Conservation (phyloP, 1,140 invertebrate species). For the Lordiphosa mommai region DNA sequence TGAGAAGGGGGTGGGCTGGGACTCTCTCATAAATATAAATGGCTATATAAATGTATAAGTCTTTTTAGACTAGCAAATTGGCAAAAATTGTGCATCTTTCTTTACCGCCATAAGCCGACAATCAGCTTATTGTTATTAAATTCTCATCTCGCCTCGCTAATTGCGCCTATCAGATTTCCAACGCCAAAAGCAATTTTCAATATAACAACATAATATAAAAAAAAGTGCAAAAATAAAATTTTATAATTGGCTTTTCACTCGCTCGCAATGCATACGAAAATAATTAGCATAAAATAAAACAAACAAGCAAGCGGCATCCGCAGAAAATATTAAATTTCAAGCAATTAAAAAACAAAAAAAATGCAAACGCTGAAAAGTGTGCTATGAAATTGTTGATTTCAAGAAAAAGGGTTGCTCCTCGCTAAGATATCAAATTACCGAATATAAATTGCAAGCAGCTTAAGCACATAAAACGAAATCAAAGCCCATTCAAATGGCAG, state of each 20-base stretch:
- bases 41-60: constrained; percentile 43
- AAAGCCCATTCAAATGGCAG: constrained; percentile 52
- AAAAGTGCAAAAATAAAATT: constrained; percentile 66
- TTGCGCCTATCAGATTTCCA: constrained; percentile 65
- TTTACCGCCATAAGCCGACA: constrained; percentile 18
- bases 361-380: constrained; percentile 43
- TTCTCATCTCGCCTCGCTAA: constrained; percentile 44
- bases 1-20: not conserved
- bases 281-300: constrained; percentile 69
- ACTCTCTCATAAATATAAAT: constrained; percentile 69
- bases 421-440: constrained; percentile 55
- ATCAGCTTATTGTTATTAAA: constrained; percentile 57
- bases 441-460: constrained; percentile 61
- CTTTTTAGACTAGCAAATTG: not conserved
- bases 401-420: constrained; percentile 47
- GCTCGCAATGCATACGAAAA: constrained; percentile 53
- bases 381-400: constrained; percentile 34
- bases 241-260: constrained; percentile 69
- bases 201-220: constrained; percentile 27
- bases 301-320: constrained; percentile 20
- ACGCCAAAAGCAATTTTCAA: constrained; percentile 63
- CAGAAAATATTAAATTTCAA: constrained; percentile 71
- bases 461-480: constrained; percentile 50
- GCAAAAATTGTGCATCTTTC: not conserved
- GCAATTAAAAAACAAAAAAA: constrained; percentile 74